These are phyloP conservation scores for Atlantisia rogersi DNA, from an alignment of 2,113 vertebrate species.

Conservation along the genomic window DNA sequence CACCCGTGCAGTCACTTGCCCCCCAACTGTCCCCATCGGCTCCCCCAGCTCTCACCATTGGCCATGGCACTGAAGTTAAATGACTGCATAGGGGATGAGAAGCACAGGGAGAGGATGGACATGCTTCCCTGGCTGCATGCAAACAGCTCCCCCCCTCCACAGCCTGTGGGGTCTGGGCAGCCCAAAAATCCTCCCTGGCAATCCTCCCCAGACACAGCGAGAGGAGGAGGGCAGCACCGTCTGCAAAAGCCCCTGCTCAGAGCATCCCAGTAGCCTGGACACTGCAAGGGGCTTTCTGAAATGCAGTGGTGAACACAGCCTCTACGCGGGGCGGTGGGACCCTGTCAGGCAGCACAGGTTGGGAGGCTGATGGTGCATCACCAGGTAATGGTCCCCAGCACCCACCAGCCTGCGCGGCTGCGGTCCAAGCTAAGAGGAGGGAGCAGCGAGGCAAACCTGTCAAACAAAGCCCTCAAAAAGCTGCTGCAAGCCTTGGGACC, in stretches of 20 bases:
- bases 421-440: neutral
- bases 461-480: neutral
- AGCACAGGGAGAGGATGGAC: neutral
- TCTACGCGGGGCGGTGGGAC: accelerated
- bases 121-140: neutral
- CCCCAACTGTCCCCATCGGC: neutral
- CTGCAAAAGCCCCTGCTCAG: neutral
- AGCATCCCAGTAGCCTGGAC: neutral
- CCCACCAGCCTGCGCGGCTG: neutral
- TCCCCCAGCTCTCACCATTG: neutral
- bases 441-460: neutral
- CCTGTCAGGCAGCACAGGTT: accelerated
- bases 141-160: neutral
- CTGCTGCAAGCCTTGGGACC: neutral
- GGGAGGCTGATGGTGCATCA: neutral
- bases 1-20: accelerated
- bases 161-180: neutral
- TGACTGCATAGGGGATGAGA: neutral
- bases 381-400: accelerated
- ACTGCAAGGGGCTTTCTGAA: neutral
- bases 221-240: neutral
- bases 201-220: accelerated
- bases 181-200: neutral
- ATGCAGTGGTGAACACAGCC: neutral
- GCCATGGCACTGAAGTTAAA: neutral